Evolutionary conservation across 2,888 invertebrate genomes (phyloP).

Genomic region (Mesochorus sp.): DNA sequence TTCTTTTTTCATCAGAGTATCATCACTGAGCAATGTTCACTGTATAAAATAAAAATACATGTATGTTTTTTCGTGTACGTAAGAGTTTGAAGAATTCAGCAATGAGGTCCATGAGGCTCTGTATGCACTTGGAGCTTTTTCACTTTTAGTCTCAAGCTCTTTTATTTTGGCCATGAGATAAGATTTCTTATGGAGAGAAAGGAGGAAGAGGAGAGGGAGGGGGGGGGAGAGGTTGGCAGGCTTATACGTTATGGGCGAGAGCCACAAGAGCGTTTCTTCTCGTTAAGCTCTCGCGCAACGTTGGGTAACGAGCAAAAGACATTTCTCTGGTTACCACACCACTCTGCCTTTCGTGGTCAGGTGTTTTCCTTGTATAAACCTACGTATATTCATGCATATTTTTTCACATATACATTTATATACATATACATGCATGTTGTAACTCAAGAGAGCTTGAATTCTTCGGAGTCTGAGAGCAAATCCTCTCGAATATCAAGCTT

Average conservation of each 20-base stretch:
- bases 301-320: constrained; percentile 69
- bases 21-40: not conserved
- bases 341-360: constrained; percentile 44
- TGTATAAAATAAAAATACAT: not conserved
- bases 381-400: not conserved
- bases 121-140: constrained; percentile 34
- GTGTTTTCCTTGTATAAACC: constrained; percentile 4
- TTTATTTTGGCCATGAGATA: constrained; percentile 47
- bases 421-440: not conserved
- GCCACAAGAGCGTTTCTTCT: constrained; percentile 68
- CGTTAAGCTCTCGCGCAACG: constrained; percentile 65
- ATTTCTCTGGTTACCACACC: constrained; percentile 62
- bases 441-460: constrained; percentile 27
- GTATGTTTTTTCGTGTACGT: not conserved
- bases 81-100: constrained; percentile 27
- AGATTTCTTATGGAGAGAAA: constrained; percentile 27
- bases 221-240: constrained; percentile 1
- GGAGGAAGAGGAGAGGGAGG: too few species aligned
- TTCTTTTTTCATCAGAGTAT: not conserved
- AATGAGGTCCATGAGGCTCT: constrained; percentile 23
- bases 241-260: constrained; percentile 20
- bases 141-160: constrained; percentile 41
- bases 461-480: constrained; percentile 22
- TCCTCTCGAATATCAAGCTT: constrained; percentile 14
- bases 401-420: not conserved